Conservation (phyloP, 2,113 vertebrate genomes). For the Dipodomys merriami region DNA sequence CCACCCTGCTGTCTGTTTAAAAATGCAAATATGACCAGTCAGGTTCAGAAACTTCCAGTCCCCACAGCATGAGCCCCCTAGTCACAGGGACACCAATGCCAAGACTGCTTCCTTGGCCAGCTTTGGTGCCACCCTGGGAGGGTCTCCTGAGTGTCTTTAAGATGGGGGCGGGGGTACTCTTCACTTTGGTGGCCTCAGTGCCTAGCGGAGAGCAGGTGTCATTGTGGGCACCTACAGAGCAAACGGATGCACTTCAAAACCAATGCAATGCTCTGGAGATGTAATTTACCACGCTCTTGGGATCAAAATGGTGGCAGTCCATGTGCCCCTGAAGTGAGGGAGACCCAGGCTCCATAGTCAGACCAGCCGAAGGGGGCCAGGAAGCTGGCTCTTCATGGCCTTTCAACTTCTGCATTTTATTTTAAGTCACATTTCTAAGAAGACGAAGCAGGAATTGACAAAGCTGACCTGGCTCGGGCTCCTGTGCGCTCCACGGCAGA, state of each 20-base stretch:
- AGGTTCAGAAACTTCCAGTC: fast-evolving
- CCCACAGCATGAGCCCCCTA: fast-evolving
- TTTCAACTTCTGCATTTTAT: constrained; percentile 53
- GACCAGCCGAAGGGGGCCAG: not conserved
- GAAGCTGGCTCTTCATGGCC: not conserved
- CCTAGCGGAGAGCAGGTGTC: not conserved
- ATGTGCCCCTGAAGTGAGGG: fast-evolving
- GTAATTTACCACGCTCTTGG: not conserved
- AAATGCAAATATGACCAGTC: not conserved
- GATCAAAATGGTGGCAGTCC: not conserved
- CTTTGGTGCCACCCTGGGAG: not conserved
- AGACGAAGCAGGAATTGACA: not conserved
- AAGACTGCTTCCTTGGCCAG: not conserved
- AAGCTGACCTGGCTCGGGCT: constrained; percentile 19
- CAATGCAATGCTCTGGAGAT: not conserved
- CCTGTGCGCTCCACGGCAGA: not conserved
- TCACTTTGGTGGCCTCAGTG: not conserved
- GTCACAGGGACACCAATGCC: not conserved
- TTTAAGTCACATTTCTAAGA: constrained; percentile 44
- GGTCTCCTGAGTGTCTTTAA: not conserved
- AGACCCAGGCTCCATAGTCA: fast-evolving
- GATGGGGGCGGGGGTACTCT: not conserved
- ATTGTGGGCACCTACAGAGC: not conserved
- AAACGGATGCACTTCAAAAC: not conserved
- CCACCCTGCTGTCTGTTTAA: not conserved